Base-by-base conservation (phyloP, 2,113 vertebrate genomes). In the Gavia stellata region DNA sequence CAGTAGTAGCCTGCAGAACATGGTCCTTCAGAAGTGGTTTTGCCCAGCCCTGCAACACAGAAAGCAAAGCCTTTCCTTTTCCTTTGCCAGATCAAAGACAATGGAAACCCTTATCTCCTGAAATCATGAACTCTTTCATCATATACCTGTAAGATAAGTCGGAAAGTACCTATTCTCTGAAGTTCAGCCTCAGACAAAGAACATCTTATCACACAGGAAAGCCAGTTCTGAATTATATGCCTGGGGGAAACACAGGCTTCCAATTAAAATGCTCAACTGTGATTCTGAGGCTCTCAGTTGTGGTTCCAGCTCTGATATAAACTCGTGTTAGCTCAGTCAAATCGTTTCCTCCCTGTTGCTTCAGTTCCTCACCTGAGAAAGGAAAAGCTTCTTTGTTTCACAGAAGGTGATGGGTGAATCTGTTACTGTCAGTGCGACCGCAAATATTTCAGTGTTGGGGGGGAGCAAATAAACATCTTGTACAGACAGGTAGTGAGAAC, bases 1-100 rank as follows among this genome's bases (percentile, higher is more conserved):
- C 97, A 97, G 65, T 78, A 97, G 53, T 84, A 97, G 31, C 97
- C 94, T 7, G 61, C 38, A 31, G 49, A 87, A 34, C 93, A 91
- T 2, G 59, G 88, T 81, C 90, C 77, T 17, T 89, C 92, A 12
- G 93, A 92, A 63, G 36, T 36, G 47, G 33, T 45, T 79, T 90
- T 94, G 12, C 86, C 90, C 28, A 77, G 17, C 7, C 71, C 95
- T 94, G 25, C 56, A 70, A 49, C 23, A 36, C 34, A 49, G 4
- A 44, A 47, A 47, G 31, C 21, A 34, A 40, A 74, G 61, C 29
- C 20, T 75, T 86, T 81, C 19, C 16, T 52, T 44, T 56, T 40
- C 53, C 61, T 66, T 62, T 70, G 38, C 38, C 28, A 53, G 25
- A 75, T 29, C 44, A 68, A 67, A 59, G 45, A 28, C 47, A 74